Evolutionary conservation across 2,113 vertebrate genomes (phyloP).

Genomic region (Nyctereutes procyonoides): DNA sequence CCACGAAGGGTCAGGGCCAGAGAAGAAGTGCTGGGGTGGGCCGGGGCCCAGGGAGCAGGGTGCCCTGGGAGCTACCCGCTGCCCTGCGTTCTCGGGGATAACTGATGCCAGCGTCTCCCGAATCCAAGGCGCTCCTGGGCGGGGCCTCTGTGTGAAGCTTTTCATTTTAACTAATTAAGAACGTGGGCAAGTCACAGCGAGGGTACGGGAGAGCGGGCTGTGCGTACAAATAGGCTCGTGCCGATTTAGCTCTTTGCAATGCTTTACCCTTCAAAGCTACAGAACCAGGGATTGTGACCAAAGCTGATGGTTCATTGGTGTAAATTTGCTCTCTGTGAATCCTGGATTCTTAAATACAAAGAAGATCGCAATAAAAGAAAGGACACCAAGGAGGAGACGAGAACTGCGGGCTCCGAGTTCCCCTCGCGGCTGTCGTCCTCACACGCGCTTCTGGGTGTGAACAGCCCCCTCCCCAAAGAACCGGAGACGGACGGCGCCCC

Average conservation of each 20-base stretch:
- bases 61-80: accelerated
- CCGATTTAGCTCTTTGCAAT: accelerated
- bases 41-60: accelerated
- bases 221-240: accelerated
- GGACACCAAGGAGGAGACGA: no score
- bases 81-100: accelerated
- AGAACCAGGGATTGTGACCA: accelerated
- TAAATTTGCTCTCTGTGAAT: neutral
- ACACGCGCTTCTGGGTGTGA: no score
- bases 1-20: accelerated
- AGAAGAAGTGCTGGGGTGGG: accelerated
- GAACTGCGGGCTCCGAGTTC: accelerated
- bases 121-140: accelerated
- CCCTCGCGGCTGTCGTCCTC: accelerated
- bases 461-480: accelerated
- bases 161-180: neutral
- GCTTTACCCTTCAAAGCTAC: neutral
- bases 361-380: neutral
- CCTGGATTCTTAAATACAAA: neutral
- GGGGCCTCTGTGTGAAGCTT: accelerated
- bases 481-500: no score
- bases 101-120: accelerated
- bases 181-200: accelerated
- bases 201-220: accelerated
- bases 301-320: accelerated